Evolutionary conservation across 2,888 invertebrate species (phyloP).

Genomic region (Coremacera marginata): DNA sequence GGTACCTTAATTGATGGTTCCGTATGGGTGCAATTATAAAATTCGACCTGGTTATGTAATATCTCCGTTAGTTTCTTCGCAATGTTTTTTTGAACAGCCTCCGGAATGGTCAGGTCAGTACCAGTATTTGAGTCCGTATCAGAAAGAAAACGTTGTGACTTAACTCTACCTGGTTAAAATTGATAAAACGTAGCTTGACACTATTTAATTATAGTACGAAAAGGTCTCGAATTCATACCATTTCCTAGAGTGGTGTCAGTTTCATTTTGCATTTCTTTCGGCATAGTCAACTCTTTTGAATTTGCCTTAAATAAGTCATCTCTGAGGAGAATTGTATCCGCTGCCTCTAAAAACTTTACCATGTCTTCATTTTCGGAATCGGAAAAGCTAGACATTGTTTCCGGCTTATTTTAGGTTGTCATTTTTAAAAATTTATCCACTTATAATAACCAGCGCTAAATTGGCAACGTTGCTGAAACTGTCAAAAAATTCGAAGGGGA

Average conservation of each 20-base stretch:
- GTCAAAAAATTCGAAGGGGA: too few species aligned
- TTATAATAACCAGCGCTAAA: too few species aligned
- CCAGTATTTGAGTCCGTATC: constrained; percentile 43
- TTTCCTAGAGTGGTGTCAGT: background rate
- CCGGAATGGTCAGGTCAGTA: constrained; percentile 55
- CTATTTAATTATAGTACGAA: background rate
- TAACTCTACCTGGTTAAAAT: constrained; percentile 41
- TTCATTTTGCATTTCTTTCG: background rate
- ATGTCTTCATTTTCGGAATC: constrained; percentile 53
- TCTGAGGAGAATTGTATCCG: constrained; percentile 56
- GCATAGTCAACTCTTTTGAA: background rate
- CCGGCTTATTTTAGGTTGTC: too few species aligned
- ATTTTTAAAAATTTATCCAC: too few species aligned
- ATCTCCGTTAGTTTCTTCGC: constrained; percentile 54
- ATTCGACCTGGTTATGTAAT: constrained; percentile 55
- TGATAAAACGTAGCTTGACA: background rate
- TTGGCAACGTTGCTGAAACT: too few species aligned
- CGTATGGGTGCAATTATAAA: constrained; percentile 29
- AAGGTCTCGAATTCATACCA: background rate
- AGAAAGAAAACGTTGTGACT: constrained; percentile 54
- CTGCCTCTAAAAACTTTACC: constrained; percentile 56
- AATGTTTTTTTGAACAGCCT: constrained; percentile 56
- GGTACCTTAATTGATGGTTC: background rate
- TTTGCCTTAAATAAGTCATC: constrained; percentile 55
- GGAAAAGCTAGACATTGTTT: background rate